phyloP scores from a whole-genome alignment of 2,113 vertebrate genomes.

The Antechinus flavipes region DNA sequence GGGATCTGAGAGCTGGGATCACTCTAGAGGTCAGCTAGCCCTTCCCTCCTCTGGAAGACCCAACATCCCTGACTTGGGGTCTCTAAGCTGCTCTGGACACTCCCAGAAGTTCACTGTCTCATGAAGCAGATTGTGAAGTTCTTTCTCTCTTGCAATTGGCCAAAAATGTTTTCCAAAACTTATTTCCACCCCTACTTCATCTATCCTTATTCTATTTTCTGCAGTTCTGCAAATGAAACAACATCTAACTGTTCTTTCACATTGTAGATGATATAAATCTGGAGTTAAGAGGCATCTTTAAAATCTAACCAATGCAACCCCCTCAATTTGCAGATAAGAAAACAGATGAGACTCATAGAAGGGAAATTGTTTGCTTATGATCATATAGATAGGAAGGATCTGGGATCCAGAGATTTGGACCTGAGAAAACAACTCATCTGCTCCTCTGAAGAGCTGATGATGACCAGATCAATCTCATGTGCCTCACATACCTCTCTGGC shows the following conservation, averaged over 20 bases:
- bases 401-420: not conserved
- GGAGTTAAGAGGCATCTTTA: not conserved
- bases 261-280: not conserved
- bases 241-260: not conserved
- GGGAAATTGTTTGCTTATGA: not conserved
- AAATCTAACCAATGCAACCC: not conserved
- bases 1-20: too few relatives aligned
- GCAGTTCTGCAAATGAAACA: not conserved
- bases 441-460: not conserved
- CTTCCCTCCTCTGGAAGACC: not conserved
- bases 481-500: not conserved
- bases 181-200: not conserved
- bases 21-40: not conserved
- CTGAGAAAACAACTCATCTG: not conserved
- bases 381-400: not conserved
- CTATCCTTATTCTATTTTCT: not conserved
- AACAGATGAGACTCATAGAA: not conserved
- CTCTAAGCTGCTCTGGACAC: not conserved
- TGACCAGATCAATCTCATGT: not conserved
- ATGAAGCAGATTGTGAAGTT: not conserved
- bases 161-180: not conserved
- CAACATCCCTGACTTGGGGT: not conserved
- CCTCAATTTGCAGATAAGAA: not conserved
- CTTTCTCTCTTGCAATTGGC: not conserved
- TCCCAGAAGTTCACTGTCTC: not conserved